phyloP scores from a whole-genome alignment of 1,140 invertebrate genomes.

The Hydropsyche tenuis region DNA sequence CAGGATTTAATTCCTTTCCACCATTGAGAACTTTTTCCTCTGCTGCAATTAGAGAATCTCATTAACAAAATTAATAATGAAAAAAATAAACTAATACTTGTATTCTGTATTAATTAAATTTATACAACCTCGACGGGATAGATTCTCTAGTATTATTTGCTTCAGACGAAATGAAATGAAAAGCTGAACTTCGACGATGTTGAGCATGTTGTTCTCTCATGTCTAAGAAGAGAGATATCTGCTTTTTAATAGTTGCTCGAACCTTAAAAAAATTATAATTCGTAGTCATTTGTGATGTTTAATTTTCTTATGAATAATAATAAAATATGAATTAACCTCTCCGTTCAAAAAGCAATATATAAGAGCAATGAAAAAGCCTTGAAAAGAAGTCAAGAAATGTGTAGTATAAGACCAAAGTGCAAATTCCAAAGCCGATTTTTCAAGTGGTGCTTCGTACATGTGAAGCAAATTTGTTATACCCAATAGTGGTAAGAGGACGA shows the following conservation, averaged over 20 bases:
- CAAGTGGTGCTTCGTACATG: slow-evolving; percentile 69
- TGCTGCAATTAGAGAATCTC: background rate
- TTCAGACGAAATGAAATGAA: slow-evolving; percentile 41
- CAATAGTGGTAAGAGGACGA: slow-evolving; percentile 81
- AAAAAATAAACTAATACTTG: background rate
- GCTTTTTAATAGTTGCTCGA: slow-evolving; percentile 41
- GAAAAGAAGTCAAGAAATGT: slow-evolving; percentile 83
- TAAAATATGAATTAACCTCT: slow-evolving; percentile 68
- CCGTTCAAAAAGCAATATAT: slow-evolving; percentile 90
- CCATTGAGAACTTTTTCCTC: background rate
- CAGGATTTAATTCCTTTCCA: background rate
- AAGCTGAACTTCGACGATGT: slow-evolving; percentile 38
- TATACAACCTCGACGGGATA: background rate
- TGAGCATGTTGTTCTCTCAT: slow-evolving; percentile 41
- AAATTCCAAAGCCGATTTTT: slow-evolving; percentile 72
- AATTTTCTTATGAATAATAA: background rate
- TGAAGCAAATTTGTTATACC: slow-evolving; percentile 81
- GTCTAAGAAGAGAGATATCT: slow-evolving; percentile 37
- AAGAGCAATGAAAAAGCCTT: slow-evolving; percentile 84
- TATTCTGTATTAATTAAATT: background rate
- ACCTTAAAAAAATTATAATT: slow-evolving; percentile 37
- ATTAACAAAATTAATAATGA: background rate
- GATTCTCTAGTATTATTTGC: slow-evolving; percentile 14
- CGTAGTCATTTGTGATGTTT: too few species aligned
- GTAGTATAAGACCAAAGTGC: slow-evolving; percentile 81